phyloP scores from a whole-genome alignment of 2,888 invertebrate genomes.

The Xanthostigma xanthostigma region DNA sequence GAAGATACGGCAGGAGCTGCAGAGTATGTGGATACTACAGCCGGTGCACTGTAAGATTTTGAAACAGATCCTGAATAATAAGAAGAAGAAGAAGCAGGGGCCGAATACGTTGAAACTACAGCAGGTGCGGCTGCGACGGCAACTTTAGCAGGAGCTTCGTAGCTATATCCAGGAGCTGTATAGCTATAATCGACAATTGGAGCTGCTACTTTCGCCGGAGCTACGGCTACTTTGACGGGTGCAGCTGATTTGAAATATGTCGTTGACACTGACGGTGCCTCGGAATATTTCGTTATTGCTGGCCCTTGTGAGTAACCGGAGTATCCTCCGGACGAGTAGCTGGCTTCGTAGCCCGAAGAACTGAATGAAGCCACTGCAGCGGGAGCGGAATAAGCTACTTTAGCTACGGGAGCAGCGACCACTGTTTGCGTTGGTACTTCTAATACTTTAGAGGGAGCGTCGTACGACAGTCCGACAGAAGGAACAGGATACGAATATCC shows the following conservation, averaged over 20 bases:
- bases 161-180: too few species aligned
- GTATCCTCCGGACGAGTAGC: too few species aligned
- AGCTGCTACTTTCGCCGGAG: too few species aligned
- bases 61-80: not conserved
- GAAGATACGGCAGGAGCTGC: constrained; percentile 16
- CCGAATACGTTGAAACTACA: constrained; percentile 11
- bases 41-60: not conserved
- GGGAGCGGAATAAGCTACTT: constrained; percentile 15
- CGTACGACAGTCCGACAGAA: constrained; percentile 26
- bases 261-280: not conserved
- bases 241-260: too few species aligned
- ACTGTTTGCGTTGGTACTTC: constrained; percentile 19
- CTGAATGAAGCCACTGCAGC: not conserved
- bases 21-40: constrained; percentile 12
- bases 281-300: constrained; percentile 9
- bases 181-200: too few species aligned
- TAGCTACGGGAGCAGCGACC: constrained; percentile 12
- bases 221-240: too few species aligned
- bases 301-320: constrained; percentile 6
- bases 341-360: too few species aligned
- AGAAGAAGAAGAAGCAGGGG: constrained; percentile 16
- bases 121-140: constrained; percentile 11
- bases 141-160: too few species aligned
- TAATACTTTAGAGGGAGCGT: constrained; percentile 13
- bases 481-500: constrained; percentile 42